Percentiles rank a stretch among this genome's conserved stretches.
These are phyloP conservation scores for Fregetta grallaria DNA, from an alignment of 2,113 vertebrate species.

Conservation along the genomic window DNA sequence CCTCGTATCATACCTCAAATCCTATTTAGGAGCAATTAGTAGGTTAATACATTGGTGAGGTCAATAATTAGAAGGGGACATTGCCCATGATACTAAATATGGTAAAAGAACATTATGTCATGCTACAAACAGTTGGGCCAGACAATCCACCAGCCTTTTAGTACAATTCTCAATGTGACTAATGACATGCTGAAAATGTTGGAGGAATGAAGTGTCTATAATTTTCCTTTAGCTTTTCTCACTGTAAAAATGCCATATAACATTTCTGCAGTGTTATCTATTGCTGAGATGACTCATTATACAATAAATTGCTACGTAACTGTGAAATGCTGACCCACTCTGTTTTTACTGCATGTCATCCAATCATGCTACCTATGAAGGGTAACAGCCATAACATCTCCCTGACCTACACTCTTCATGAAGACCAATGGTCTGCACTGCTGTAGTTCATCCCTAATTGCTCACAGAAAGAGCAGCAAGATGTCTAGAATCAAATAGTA, in stretches of 20 bases:
- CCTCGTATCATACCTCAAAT: neutral
- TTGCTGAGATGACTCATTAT: neutral
- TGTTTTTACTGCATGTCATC: neutral
- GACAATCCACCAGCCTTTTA: neutral
- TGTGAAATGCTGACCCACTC: neutral
- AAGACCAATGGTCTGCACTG: neutral
- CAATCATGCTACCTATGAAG: neutral
- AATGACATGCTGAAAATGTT: neutral
- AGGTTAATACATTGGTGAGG: neutral
- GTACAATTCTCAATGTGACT: neutral
- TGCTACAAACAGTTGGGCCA: neutral
- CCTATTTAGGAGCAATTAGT: neutral
- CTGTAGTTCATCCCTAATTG: neutral
- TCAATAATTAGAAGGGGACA: neutral
- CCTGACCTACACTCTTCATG: neutral
- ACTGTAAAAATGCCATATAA: neutral
- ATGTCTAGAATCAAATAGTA: neutral
- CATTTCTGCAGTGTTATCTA: neutral
- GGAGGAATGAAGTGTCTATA: neutral
- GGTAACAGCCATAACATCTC: neutral
- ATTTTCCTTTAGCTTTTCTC: neutral
- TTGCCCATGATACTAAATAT: neutral
- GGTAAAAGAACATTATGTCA: neutral
- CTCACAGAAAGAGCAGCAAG: neutral
- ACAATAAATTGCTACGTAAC: neutral